These are phyloP conservation scores for Lindbergichthys nudifrons DNA, from an alignment of 2,797 vertebrate genomes.

Conservation along the genomic window DNA sequence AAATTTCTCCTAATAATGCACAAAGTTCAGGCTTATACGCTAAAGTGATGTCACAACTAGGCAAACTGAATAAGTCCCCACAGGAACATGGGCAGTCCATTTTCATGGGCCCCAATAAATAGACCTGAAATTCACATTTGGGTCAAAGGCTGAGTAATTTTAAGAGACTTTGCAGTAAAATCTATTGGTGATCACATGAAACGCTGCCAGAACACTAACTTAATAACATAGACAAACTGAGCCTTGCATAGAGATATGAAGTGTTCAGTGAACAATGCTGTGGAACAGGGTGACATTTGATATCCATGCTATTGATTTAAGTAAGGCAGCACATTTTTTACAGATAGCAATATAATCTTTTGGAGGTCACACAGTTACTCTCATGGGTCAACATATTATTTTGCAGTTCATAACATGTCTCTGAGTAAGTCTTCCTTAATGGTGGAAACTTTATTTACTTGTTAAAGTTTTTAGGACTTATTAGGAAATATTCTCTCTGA, in stretches of 20 bases:
- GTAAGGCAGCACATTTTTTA: conserved; percentile 3
- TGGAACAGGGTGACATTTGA: conserved; percentile 7
- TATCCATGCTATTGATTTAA: conserved; percentile 12
- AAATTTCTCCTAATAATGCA: conserved; percentile 3
- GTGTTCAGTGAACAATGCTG: neutral
- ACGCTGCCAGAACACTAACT: conserved; percentile 24
- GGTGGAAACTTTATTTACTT: neutral
- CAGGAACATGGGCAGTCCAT: conserved; percentile 6
- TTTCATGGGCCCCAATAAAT: conserved; percentile 27
- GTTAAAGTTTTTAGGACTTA: neutral
- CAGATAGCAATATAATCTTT: conserved; percentile 6
- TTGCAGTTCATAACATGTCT: conserved; percentile 10
- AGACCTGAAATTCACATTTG: conserved; percentile 34
- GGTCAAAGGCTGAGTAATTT: conserved; percentile 44
- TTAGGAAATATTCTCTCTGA: neutral
- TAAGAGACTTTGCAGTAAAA: conserved; percentile 22
- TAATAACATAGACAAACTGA: conserved; percentile 9
- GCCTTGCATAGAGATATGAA: neutral
- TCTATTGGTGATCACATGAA: conserved; percentile 9
- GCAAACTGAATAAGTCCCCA: conserved; percentile 13
- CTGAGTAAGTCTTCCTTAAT: neutral
- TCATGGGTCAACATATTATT: conserved; percentile 30
- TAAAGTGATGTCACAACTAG: conserved; percentile 1
- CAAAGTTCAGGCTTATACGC: neutral
- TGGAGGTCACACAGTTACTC: conserved; percentile 23